Evolutionary conservation across 2,888 invertebrate genomes (phyloP), one percentile per base, ranked within the genome.

Genomic region (Drosophila phalerata): DNA sequence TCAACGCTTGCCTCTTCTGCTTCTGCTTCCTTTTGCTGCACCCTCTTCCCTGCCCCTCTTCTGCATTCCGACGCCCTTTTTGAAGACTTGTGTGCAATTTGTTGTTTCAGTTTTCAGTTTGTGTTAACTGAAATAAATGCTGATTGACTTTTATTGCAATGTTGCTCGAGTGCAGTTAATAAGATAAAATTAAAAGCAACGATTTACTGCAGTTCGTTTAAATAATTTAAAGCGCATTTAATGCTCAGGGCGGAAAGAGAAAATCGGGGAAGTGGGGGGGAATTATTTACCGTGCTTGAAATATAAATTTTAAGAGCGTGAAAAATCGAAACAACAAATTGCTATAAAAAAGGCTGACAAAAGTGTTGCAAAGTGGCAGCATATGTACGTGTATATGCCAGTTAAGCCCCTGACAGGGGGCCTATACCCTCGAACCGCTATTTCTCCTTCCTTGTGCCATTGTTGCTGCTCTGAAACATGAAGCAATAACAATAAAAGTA

Each of bases 401-500:
- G 77, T 63, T 67, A 77, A 78, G 63, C 63, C 30, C 38, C 57
- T 43, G 62, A 49, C 66, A 76, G 32, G 51, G 51, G 25, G 4
- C 37, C 52, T 8, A 15, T 34, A 25, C 48, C 53, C 60, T 10
- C 30, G 0, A 6, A 8, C 9, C 17, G 19, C 53, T 48, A 52
- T 52, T 25, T 13, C 2, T 11, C 40, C 22, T 13, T 15, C 25
- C 17, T 28, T 13, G 22, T 63, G 65, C 32, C 62, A 61, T 65
- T 69, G 67, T 49, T 69, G 66, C 25, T 73, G 61, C 55, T 30
- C 43, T 69, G 69, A 61, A 70, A 88, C 83, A 88, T 75, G 73
- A 82, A 88, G 85, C 89, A 89, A 89, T 89, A 87, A 81, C 83
- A 88, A 77, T 88, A 79, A 88, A 85, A 79, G 88, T 85, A 88